Evolutionary conservation across 2,113 vertebrate genomes (phyloP), one percentile per base, ranked within the genome.

Genomic region (Siniperca chuatsi): DNA sequence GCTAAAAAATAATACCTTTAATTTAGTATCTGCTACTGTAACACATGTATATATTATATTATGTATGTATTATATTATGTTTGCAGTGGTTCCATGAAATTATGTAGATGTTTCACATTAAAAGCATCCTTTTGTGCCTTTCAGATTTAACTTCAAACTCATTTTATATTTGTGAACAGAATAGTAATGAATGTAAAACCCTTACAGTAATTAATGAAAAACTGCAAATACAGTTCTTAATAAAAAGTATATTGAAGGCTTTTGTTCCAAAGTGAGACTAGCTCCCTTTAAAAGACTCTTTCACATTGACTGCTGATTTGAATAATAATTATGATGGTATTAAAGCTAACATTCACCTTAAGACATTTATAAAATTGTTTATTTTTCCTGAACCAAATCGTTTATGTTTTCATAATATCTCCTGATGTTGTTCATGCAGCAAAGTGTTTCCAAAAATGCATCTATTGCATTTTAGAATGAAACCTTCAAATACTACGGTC

Each of bases 361-460:
- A 66, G 9, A 61, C 25, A 25, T 54, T 61, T 33, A 33, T 15
- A 68, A 54, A 60, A 25, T 9, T 25, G 11, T 57, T 62, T 6
- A 16, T 50, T 40, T 55, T 66, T 74, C 10, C 25, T 66, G 29
- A 46, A 62, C 2, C 20, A 78, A 46, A 81, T 10, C 7, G 37
- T 61, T 64, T 21, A 33, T 42, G 2, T 42, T 72, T 40, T 37
- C 0, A 37, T 6, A 37, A 15, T 7, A 21, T 79, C 78, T 83
- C 12, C 25, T 33, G n/a, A 48, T 71, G 11, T 4, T 82, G 77
- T 86, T 72, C 13, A 42, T 66, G 20, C 1, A 2, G 29, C 8
- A 72, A 77, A 80, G 16, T 52, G 25, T 44, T 77, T 25, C 1
- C 16, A 68, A 67, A 89, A 72, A 77, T 82, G 40, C 21, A 84